Percentiles rank a stretch among this genome's conserved stretches.
Conservation (phyloP, 2,113 vertebrate species). For the Melozone crissalis region DNA sequence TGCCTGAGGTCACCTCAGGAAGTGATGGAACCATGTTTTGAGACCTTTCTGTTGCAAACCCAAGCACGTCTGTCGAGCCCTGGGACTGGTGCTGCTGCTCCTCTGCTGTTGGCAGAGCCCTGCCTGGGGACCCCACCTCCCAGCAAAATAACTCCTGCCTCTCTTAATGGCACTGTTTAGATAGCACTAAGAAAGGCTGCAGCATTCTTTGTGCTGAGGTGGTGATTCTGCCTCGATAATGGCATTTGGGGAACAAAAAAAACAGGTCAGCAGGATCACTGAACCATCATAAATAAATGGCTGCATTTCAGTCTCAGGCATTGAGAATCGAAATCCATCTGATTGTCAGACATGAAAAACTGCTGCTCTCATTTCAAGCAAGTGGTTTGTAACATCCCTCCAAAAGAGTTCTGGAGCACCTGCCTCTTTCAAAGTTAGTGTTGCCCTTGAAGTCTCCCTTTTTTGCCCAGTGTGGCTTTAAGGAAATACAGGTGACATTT, state of each 20-base stretch:
- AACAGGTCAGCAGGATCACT: neutral
- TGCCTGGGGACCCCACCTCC: neutral
- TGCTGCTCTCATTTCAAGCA: neutral
- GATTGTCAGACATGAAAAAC: neutral
- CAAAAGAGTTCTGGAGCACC: neutral
- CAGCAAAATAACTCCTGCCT: neutral
- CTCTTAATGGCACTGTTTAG: neutral
- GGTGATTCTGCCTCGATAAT: neutral
- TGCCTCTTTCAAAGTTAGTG: neutral
- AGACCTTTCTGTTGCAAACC: neutral
- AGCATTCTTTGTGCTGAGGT: neutral
- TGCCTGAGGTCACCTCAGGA: neutral
- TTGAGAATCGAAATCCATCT: neutral
- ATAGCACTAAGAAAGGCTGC: neutral
- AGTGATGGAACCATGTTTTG: neutral
- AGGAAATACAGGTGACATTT: neutral
- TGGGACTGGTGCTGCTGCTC: neutral
- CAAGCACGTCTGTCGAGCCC: accelerated
- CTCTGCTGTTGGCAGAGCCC: neutral
- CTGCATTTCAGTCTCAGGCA: neutral
- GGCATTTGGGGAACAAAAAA: neutral
- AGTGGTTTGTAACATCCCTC: neutral
- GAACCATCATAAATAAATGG: neutral
- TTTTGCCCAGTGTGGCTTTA: neutral
- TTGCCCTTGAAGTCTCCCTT: neutral